Conservation (phyloP, 2,888 invertebrate species). For the Ectropis crepuscularia region DNA sequence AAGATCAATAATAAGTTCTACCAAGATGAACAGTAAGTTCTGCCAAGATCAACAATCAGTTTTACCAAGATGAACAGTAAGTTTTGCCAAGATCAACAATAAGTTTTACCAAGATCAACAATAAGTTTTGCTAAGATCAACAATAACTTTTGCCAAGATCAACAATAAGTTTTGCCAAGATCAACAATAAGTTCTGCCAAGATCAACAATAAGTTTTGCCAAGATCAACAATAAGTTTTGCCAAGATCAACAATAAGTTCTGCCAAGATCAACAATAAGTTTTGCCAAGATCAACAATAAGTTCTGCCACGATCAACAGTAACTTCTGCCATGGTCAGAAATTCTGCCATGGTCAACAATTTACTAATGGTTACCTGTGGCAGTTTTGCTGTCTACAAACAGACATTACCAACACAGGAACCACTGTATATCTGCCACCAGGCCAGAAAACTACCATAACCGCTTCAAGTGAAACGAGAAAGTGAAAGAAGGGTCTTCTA, state of each 20-base stretch:
- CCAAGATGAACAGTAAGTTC: conserved; percentile 59
- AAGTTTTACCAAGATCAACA: conserved; percentile 33
- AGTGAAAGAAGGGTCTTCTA: no score
- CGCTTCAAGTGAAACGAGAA: no score
- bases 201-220: conserved; percentile 54
- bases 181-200: conserved; percentile 42
- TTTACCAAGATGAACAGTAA: no score
- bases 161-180: conserved; percentile 51
- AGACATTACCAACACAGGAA: no score
- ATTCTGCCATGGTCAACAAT: conserved; percentile 19
- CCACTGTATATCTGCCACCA: no score
- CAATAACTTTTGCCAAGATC: no score
- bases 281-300: conserved; percentile 62
- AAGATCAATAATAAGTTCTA: no score
- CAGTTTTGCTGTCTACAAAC: no score
- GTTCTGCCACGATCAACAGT: conserved; percentile 20
- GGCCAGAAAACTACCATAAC: no score
- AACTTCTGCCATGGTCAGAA: conserved; percentile 52
- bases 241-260: conserved; percentile 59
- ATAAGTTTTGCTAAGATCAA: no score
- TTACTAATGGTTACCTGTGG: no score
- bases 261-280: neutral
- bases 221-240: neutral
- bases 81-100: conserved; percentile 62
- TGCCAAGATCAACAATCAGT: neutral